Evolutionary conservation across 2,113 vertebrate genomes (phyloP), one percentile per base, ranked within the genome.

Genomic region (Crotalus tigris): DNA sequence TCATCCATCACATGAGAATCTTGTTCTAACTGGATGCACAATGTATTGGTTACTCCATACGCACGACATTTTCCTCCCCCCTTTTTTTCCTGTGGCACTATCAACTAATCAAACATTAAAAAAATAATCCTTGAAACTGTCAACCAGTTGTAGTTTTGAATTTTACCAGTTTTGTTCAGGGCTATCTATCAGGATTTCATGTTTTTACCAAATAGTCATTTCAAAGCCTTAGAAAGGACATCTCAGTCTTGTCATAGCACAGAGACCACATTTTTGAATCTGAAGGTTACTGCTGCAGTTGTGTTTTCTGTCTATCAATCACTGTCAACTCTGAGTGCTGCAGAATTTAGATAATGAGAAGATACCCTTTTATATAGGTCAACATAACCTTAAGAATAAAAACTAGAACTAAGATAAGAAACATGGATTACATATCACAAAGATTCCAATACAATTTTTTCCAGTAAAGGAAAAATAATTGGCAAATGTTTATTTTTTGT

Each of bases 281-380:
- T 93, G 10, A 58, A 87, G 94, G 90, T 88, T 87, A 7, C 33
- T 64, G 39, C 85, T 94, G 33, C 54, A 88, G 94, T 94, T 97
- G 94, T 95, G 90, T 44, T 93, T 94, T 95, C 89, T 94, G 85
- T 92, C 96, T 93, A 15, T 90, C 91, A 94, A 1, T 94, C 94
- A 69, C 26, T 53, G 87, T 75, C 59, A 15, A 58, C 59, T 87
- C 94, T 91, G 95, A 93, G 86, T 92, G 94, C 95, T 95, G 94
- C 75, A 93, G 90, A 90, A 90, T 94, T 95, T 94, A 91, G 91
- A 94, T 94, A 94, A 95, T 95, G 93, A 96, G 93, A 91, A n/a
- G 93, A 95, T 93, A 59, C 90, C 81, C 55, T 55, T 92, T 58
- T 94, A 92, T 96, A 7, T 95, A 96, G 95, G 95, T 96, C 94